Conservation (phyloP, 1,140 invertebrate genomes). For the Trinorchestia longiramus region DNA sequence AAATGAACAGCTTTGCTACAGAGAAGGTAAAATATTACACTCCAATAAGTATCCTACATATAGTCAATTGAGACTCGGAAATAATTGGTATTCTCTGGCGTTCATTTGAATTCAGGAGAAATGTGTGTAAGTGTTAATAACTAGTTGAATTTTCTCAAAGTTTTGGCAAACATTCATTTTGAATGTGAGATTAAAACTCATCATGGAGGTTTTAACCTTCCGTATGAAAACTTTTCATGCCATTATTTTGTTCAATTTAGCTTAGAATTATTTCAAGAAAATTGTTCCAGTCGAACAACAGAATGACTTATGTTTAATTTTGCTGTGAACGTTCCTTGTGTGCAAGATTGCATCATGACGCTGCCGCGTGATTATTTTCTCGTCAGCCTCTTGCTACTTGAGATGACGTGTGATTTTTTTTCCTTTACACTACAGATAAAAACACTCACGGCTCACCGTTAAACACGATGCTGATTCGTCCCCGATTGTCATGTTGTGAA, state of each 20-base stretch:
- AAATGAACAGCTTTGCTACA: too few species aligned
- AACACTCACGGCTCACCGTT: not conserved
- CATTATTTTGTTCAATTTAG: not conserved
- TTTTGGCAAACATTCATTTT: not conserved
- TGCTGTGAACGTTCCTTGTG: conserved; percentile 8
- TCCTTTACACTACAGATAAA: not conserved
- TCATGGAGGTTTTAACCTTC: not conserved
- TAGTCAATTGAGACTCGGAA: too few species aligned
- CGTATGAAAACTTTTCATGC: not conserved
- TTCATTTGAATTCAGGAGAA: too few species aligned
- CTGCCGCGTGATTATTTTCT: conserved; percentile 8
- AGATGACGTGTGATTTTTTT: not conserved
- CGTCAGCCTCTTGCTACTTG: not conserved
- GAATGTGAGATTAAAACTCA: not conserved
- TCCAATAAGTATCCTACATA: too few species aligned
- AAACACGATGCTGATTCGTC: not conserved
- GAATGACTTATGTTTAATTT: not conserved
- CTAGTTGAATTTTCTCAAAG: not conserved
- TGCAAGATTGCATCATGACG: conserved; percentile 36
- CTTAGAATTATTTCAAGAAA: not conserved
- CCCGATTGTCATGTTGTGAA: not conserved
- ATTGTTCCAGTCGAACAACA: not conserved
- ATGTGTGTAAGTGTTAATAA: too few species aligned
- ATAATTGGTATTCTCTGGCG: too few species aligned
- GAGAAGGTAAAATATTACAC: too few species aligned